These are phyloP conservation scores for Nomada hirtipes DNA, from an alignment of 2,888 invertebrate species.

Conservation along the genomic window DNA sequence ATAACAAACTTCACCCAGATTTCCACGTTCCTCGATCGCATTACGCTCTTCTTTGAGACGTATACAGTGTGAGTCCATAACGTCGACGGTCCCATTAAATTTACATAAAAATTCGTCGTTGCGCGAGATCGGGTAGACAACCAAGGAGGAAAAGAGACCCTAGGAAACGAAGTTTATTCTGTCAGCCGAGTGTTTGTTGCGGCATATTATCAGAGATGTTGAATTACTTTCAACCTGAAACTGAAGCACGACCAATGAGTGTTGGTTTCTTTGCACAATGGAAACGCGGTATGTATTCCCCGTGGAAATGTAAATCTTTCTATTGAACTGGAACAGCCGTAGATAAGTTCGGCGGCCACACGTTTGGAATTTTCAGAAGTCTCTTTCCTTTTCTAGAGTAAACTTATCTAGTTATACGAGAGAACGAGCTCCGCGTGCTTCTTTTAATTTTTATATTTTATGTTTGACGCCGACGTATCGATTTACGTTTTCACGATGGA, in stretches of 20 bases:
- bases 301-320: constrained; percentile 23
- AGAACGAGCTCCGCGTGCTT: neutral
- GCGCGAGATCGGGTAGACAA: constrained; percentile 23
- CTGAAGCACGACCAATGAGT: constrained; percentile 25
- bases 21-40: constrained; percentile 54
- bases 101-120: constrained; percentile 67
- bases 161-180: constrained; percentile 31
- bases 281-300: neutral
- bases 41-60: constrained; percentile 59
- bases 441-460: neutral
- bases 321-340: neutral
- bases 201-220: constrained; percentile 18
- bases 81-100: constrained; percentile 63
- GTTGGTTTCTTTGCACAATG: neutral
- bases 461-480: neutral
- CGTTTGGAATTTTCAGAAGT: neutral
- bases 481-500: neutral
- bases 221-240: constrained; percentile 42
- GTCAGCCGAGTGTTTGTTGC: neutral
- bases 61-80: constrained; percentile 64
- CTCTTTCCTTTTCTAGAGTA: neutral
- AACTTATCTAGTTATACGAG: neutral
- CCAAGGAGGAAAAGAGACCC: neutral
- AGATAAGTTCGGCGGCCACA: neutral
- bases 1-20: constrained; percentile 62